Evolutionary conservation across 2,888 invertebrate genomes (phyloP), one percentile per base, ranked within the genome.

Genomic region (Kryphioiulus occultus): DNA sequence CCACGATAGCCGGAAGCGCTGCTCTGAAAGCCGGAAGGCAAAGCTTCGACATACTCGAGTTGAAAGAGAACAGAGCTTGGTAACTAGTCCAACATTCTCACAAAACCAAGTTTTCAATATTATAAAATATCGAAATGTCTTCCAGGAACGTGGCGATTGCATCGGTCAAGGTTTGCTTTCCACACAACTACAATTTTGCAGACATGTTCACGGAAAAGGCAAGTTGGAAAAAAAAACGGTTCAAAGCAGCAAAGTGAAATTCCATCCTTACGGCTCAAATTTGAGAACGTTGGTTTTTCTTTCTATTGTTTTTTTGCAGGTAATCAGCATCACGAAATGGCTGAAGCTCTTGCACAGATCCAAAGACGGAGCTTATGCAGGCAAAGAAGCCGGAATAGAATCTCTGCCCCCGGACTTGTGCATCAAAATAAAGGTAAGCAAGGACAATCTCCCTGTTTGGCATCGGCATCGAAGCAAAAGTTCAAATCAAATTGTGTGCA

Each of bases 291-390:
- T 82, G 1, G 19, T 30, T 32, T 83, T 86, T 82, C n/a, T 59
- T 39, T 9, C 39, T n/a, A n/a, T 3, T 39, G 39, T 39, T 3
- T 3, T 82, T 83, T 89, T 89, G 39, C 90, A 93, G 92, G 91
- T 92, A 87, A 94, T 98, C n/a, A 96, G 97, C 0, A 93, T 97
- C 44, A 95, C 96, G 91, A 99, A 98, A 92, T 99, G 99, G 99
- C 92, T 99, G 87, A 98, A 98, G 92, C 92, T 95, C 89, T 94
- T 97, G 17, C 98, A 98, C 91, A 92, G 92, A 47, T 91, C 94
- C 85, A 93, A 94, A 91, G 92, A 91, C 89, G 94, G 94, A 86
- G 94, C 95, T 0, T 95, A 96, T n/a, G n/a, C n/a, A n/a, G n/a
- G n/a, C n/a, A n/a, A n/a, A n/a, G n/a, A n/a, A 91, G 95, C 95